A percentile compares a stretch with the other conserved stretches of the same genome.
These are phyloP conservation scores for Lepidonotus clava DNA, from an alignment of 2,888 invertebrate genomes.

Conservation along the genomic window DNA sequence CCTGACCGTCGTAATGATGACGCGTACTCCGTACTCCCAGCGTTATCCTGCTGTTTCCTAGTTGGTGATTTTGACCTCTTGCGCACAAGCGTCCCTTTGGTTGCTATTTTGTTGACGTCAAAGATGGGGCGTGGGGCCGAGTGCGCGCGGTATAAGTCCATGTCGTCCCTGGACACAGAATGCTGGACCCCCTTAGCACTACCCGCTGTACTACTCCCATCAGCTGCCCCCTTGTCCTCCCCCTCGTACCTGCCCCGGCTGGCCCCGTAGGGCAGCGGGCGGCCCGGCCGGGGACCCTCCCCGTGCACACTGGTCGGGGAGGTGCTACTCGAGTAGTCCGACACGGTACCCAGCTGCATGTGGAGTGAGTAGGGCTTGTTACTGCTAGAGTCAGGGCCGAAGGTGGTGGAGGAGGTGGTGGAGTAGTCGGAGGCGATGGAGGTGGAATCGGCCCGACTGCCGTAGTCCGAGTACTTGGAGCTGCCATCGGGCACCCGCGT, in stretches of 20 bases:
- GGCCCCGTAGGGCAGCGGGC: conserved; percentile 35
- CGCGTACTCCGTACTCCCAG: background rate
- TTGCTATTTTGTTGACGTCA: conserved; percentile 42
- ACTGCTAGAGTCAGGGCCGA: conserved; percentile 41
- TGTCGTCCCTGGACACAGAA: conserved; percentile 48
- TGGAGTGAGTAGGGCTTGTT: conserved; percentile 35
- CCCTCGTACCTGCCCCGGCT: conserved; percentile 21
- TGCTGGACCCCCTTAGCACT: background rate
- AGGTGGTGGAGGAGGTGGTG: conserved; percentile 61
- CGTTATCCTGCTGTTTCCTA: conserved; percentile 16
- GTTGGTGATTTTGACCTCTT: conserved; percentile 38
- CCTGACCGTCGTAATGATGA: conserved; percentile 39
- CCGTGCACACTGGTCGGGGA: conserved; percentile 53
- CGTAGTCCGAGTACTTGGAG: conserved; percentile 53
- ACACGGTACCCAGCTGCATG: conserved; percentile 36
- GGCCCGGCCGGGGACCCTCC: background rate
- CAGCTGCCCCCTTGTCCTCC: background rate
- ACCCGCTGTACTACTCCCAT: background rate
- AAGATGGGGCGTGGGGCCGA: background rate
- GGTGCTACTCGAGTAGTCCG: conserved; percentile 59
- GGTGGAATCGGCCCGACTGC: conserved; percentile 51
- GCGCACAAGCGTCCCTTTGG: conserved; percentile 47
- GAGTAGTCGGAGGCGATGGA: conserved; percentile 66
- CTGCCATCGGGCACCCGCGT: conserved; percentile 26
- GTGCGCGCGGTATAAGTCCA: conserved; percentile 41